Evolutionary conservation across 2,888 invertebrate species (phyloP).

Genomic region (Autographa pulchrina): DNA sequence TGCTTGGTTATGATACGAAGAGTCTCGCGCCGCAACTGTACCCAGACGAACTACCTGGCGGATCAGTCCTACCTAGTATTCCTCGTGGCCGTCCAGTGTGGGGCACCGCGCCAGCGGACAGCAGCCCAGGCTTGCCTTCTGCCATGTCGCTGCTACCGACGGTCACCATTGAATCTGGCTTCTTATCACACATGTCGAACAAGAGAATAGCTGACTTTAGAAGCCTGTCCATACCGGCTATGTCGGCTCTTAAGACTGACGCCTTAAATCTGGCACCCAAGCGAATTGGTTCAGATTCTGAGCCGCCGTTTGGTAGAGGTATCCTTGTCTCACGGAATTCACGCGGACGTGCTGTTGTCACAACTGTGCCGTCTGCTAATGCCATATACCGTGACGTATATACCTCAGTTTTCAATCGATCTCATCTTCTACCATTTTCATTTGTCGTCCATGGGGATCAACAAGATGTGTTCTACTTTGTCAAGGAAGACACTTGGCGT

Average conservation of each 20-base stretch:
- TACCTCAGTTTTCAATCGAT: conserved; percentile 97
- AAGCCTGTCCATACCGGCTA: conserved; percentile 93
- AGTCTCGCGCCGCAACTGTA: conserved; percentile 96
- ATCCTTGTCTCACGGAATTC: conserved; percentile 95
- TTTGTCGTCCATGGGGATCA: conserved; percentile 96
- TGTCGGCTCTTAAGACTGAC: conserved; percentile 94
- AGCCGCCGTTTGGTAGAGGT: conserved; percentile 96
- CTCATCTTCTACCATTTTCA: conserved; percentile 95
- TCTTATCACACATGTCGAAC: conserved; percentile 94
- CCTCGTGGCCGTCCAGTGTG: conserved; percentile 89
- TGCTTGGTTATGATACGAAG: conserved; percentile 95
- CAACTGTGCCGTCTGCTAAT: conserved; percentile 96
- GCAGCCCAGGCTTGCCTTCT: conserved; percentile 89
- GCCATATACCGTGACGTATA: conserved; percentile 97
- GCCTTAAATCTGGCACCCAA: conserved; percentile 93
- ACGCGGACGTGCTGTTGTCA: conserved; percentile 94
- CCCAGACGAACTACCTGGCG: conserved; percentile 91
- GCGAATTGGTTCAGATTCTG: conserved; percentile 94
- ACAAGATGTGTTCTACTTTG: conserved; percentile 97
- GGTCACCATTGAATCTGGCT: conserved; percentile 94
- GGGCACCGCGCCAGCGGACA: conserved; percentile 87
- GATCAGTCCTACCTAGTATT: conserved; percentile 91
- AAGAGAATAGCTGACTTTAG: conserved; percentile 94
- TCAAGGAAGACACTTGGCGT: conserved; percentile 97
- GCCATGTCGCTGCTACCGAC: conserved; percentile 91